phyloP scores from a whole-genome alignment of 2,888 invertebrate species.

The Hypomecis punctinalis region DNA sequence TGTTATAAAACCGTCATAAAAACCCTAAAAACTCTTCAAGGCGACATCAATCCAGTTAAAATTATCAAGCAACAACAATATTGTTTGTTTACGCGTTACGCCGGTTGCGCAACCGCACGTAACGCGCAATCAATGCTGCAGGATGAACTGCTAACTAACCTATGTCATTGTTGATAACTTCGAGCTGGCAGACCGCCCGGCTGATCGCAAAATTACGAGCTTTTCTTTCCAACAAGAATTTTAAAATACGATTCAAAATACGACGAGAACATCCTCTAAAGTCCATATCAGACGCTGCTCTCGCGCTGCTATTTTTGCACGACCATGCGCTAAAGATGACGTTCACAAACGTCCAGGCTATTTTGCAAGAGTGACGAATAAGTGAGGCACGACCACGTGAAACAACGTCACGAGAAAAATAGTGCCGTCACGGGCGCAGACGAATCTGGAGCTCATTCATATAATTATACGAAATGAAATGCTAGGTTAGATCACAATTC shows the following conservation, averaged over 20 bases:
- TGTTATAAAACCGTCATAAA: background rate
- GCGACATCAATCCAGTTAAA: conserved; percentile 39
- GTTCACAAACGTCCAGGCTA: conserved; percentile 5
- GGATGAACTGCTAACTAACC: background rate
- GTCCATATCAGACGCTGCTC: background rate
- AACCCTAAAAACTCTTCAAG: background rate
- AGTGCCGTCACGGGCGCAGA: background rate
- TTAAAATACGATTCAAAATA: background rate
- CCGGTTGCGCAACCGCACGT: conserved; percentile 15
- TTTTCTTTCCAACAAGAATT: background rate
- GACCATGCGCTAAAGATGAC: conserved; percentile 3
- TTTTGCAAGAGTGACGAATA: conserved; percentile 10
- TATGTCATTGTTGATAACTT: conserved; percentile 12
- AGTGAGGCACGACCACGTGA: background rate
- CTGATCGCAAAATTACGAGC: background rate
- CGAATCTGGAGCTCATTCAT: conserved; percentile 2
- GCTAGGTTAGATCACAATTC: too few species aligned
- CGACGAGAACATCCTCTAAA: background rate
- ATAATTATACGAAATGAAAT: background rate
- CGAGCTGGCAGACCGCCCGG: conserved; percentile 16
- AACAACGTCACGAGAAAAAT: background rate
- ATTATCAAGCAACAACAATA: conserved; percentile 16
- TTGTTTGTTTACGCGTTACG: conserved; percentile 28
- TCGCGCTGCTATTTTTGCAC: conserved; percentile 4
- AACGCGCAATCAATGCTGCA: background rate